phyloP scores from a whole-genome alignment of 2,888 invertebrate species.

The Panzeria rudis region DNA sequence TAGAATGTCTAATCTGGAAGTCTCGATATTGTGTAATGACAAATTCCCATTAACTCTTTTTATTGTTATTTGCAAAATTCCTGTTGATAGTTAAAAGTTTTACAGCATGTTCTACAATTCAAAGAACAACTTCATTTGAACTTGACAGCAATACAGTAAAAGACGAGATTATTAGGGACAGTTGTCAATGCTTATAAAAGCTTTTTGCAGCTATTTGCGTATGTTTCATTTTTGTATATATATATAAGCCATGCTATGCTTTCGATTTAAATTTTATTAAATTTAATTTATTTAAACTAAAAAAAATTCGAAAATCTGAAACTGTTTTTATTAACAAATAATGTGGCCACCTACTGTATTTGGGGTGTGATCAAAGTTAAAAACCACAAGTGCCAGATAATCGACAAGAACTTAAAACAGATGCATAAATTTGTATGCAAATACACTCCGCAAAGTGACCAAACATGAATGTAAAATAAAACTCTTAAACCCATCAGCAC shows the following conservation, averaged over 20 bases:
- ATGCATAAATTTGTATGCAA: slow-evolving; percentile 58
- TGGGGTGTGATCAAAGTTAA: slow-evolving; percentile 33
- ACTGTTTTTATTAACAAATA: neutral
- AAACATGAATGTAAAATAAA: slow-evolving; percentile 20
- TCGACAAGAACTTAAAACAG: slow-evolving; percentile 43
- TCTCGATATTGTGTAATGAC: slow-evolving; percentile 1
- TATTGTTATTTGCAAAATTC: slow-evolving; percentile 17
- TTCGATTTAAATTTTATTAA: too few species aligned
- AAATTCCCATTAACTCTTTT: slow-evolving; percentile 37
- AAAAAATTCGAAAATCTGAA: too few species aligned
- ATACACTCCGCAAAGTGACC: slow-evolving; percentile 44
- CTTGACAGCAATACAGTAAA: too few species aligned
- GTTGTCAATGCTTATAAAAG: too few species aligned
- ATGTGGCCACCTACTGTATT: neutral
- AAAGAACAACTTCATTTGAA: too few species aligned
- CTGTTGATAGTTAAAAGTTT: slow-evolving; percentile 21
- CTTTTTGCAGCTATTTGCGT: too few species aligned
- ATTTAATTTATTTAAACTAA: too few species aligned
- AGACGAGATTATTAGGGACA: too few species aligned
- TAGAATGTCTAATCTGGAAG: neutral
- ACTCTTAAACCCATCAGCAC: neutral
- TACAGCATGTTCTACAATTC: slow-evolving; percentile 15
- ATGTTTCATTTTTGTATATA: too few species aligned
- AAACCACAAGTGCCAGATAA: slow-evolving; percentile 49
- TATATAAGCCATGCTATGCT: too few species aligned